Base-by-base conservation (phyloP, 2,113 vertebrate genomes). In the Erinaceus europaeus region DNA sequence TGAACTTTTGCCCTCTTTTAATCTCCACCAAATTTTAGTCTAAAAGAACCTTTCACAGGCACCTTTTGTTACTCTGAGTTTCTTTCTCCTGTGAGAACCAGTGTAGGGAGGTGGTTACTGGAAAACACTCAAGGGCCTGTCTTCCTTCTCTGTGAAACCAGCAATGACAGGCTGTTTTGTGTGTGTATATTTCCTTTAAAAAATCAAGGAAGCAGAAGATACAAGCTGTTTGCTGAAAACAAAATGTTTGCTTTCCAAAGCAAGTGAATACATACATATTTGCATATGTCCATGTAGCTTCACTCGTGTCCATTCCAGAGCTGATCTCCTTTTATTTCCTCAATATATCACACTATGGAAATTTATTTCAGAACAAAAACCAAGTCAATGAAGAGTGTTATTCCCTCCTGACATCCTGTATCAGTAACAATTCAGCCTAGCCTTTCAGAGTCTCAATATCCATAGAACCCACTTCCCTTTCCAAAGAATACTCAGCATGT, bases 1-100 rank as follows among this genome's bases (percentile, higher is more conserved):
- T 97, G 97, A 98, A 97, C 97, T 97, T 96, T 96, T 94, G 96
- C 94, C 97, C 96, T 95, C 96, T 96, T 97, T 97, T 96, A 97
- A 97, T 97, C 96, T 96, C 96, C 93, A 97, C 97, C 97, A 97
- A 97, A 95, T 97, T 97, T 96, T 95, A 42, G 83, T 95, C 95
- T 93, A 95, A 97, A 97, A 97, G 96, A 96, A 96, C 94, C 95
- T 97, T 97, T 97, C 96, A 96, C 25, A 87, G 94, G 86, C 96
- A 96, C 91, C 94, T 96, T 97, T 96, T 97, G 97, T 97, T 96
- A 83, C 81, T 86, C 91, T 84, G 92, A 90, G 96, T 96, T 96
- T 94, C 95, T 96, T 95, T 97, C 96, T 86, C 1, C 0, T 97
- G 97, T 97, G 97, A 97, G 97, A 97, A 97, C 94, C 95, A 94